Percentiles rank a stretch among this genome's conserved stretches.
Conservation (phyloP, 1,140 invertebrate species). For the Eubasilissa regina region DNA sequence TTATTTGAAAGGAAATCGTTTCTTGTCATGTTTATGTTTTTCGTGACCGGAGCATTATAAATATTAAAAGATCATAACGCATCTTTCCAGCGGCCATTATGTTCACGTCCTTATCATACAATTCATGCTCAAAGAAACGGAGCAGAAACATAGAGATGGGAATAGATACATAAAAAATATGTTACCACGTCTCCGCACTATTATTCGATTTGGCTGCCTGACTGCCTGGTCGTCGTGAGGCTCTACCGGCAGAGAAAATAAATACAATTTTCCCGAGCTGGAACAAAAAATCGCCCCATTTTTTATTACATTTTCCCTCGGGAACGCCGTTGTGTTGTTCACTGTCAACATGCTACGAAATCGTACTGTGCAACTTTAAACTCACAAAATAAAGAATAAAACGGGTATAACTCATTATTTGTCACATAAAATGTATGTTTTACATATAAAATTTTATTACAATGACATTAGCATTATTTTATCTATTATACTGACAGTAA, state of each 20-base stretch:
- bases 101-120: background rate
- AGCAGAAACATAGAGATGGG: background rate
- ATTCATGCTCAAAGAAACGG: background rate
- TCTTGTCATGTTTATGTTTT: background rate
- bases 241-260: background rate
- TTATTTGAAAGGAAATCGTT: too few relatives aligned
- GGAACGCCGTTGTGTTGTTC: background rate
- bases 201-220: slow-evolving; percentile 9
- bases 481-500: background rate
- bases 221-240: background rate
- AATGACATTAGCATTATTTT: background rate
- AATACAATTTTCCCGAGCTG: background rate
- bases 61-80: slow-evolving; percentile 6
- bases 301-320: slow-evolving; percentile 27
- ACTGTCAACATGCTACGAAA: background rate
- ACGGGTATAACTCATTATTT: background rate
- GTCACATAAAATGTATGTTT: background rate
- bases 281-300: slow-evolving; percentile 11
- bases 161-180: slow-evolving; percentile 8
- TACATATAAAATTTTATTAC: background rate
- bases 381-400: too few relatives aligned
- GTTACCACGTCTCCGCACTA: background rate
- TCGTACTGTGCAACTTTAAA: background rate
- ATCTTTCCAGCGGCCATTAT: background rate
- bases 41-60: background rate